Conservation (phyloP, 2,888 invertebrate genomes). For the Creontiades dilutus region DNA sequence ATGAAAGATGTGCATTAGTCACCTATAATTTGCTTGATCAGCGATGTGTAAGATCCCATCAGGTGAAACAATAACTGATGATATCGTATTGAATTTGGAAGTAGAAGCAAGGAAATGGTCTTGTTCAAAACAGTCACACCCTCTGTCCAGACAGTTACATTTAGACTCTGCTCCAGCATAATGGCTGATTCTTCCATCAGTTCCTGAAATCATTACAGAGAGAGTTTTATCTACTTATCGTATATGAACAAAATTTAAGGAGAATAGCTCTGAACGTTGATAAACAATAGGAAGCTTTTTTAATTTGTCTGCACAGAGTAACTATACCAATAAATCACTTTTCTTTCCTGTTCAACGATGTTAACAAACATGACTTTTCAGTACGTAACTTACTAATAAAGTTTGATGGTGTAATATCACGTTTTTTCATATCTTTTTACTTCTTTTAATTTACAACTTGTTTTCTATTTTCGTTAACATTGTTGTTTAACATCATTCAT, state of each 20-base stretch:
- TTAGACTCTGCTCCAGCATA: constrained; percentile 96
- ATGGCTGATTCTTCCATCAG: constrained; percentile 94
- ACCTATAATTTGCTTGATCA: constrained; percentile 91
- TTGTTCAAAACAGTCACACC: constrained; percentile 95
- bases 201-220: constrained; percentile 79
- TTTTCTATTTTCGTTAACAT: no score
- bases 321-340: no score
- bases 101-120: constrained; percentile 95
- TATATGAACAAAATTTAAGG: background rate
- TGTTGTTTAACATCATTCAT: no score
- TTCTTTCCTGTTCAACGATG: no score
- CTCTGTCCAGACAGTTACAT: constrained; percentile 94
- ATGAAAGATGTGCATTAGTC: background rate
- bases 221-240: background rate
- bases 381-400: no score
- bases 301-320: no score
- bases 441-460: no score
- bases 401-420: no score
- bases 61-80: constrained; percentile 94
- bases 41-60: constrained; percentile 97
- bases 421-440: no score
- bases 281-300: no score
- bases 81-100: constrained; percentile 95
- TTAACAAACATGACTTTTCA: no score
- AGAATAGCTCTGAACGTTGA: background rate